phyloP scores from a whole-genome alignment of 2,797 vertebrate genomes.

The Enteromius mattozi region DNA sequence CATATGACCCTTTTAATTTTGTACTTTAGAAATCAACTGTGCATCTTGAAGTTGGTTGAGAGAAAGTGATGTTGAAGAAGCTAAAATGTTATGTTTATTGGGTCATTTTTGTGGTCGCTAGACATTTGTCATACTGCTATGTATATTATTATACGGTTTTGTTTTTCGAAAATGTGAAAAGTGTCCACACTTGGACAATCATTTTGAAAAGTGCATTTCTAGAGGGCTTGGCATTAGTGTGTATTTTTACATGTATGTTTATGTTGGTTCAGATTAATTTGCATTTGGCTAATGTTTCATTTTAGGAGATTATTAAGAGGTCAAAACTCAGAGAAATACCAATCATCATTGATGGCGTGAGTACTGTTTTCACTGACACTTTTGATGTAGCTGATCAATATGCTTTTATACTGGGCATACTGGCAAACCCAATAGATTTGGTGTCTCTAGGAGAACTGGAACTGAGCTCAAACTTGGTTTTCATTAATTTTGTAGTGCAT shows the following conservation, averaged over 20 bases:
- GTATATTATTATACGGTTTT: too few species aligned
- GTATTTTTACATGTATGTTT: constrained; percentile 1
- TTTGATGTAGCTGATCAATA: not conserved
- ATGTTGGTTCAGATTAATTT: not conserved
- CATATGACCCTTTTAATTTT: not conserved
- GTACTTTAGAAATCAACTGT: too few species aligned
- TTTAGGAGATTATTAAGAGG: constrained; percentile 91
- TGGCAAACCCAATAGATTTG: constrained; percentile 16
- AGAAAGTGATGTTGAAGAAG: too few species aligned
- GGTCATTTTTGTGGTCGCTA: too few species aligned
- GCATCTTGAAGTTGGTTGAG: too few species aligned
- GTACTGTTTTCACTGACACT: constrained; percentile 67
- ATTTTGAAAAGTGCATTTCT: not conserved
- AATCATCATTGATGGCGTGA: constrained; percentile 93
- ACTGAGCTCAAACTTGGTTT: not conserved
- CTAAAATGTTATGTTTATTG: too few species aligned
- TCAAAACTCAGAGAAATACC: constrained; percentile 90
- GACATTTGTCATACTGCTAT: too few species aligned
- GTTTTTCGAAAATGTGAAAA: not conserved
- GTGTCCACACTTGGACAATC: too few species aligned
- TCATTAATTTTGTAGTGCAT: not conserved
- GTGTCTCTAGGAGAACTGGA: constrained; percentile 3
- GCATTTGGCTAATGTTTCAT: constrained; percentile 17
- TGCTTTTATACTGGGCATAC: not conserved
- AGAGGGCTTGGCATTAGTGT: not conserved